Evolutionary conservation across 2,113 vertebrate species (phyloP), one percentile per base, ranked within the genome.

Genomic region (Aspiorhynchus laticeps): DNA sequence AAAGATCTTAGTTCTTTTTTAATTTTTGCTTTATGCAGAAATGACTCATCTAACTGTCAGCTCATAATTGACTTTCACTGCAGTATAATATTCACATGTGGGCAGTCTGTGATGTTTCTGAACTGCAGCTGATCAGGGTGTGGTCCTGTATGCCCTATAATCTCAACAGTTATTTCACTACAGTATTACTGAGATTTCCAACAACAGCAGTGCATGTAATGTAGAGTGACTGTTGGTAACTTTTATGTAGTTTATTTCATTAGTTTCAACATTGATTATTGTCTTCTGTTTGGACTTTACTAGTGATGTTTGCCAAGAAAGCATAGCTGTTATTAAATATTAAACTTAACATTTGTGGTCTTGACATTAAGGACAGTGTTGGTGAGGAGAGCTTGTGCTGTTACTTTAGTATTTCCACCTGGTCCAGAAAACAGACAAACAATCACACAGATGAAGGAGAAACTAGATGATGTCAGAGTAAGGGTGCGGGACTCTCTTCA

Each of bases 41-140:
- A 5, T 73, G 0, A 24, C 31, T 28, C 8, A 1, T 28, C 33
- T 3, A 36, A 24, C 76, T 56, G 21, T 12, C 5, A 0, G 11
- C 69, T 53, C 46, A 53, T 53, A 6, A 5, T 3, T 48, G 15
- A 12, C 15, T 3, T 46, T 26, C 19, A 67, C n/a, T 31, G 41
- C 48, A 31, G 63, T 36, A 11, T 33, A 24, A 31, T 67, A 33
- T 33, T 19, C 38, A 15, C 1, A 12, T 17, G 4, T 2, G 9
- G 5, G 80, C 26, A 17, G 61, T 51, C 24, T 43, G 9, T 80
- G 67, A 31, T 83, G 63, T 80, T 80, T 78, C 5, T 65, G 38
- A 19, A 46, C 4, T 21, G 24, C 11, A 46, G n/a, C 59, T 31
- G n/a, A 71, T 83, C 43, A 36, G 81, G 81, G 81, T 83, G 81